Conservation (phyloP, 1,140 invertebrate genomes). For the Oreohelix idahoensis region DNA sequence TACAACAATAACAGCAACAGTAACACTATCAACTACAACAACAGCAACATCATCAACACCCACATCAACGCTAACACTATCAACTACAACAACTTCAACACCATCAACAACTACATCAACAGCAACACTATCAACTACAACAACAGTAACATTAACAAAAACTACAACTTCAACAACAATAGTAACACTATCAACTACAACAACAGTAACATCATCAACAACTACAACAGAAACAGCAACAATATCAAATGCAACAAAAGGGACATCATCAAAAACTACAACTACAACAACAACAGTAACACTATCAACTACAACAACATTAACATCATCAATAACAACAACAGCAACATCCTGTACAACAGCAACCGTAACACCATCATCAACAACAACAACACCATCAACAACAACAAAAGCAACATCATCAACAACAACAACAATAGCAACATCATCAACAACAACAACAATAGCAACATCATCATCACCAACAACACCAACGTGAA, state of each 20-base stretch:
- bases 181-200: background rate
- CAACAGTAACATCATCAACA: background rate
- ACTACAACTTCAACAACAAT: too few relatives aligned
- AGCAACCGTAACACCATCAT: background rate
- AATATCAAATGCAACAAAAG: background rate
- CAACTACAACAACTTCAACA: too few relatives aligned
- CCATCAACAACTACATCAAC: too few relatives aligned
- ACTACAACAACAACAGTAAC: background rate
- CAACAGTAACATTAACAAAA: too few relatives aligned
- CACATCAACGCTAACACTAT: too few relatives aligned
- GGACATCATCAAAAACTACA: background rate
- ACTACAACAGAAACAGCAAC: background rate
- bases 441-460: background rate
- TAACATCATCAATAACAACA: background rate
- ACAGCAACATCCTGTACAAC: background rate
- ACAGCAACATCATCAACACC: too few relatives aligned
- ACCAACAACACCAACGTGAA: too few relatives aligned
- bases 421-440: background rate
- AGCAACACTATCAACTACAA: too few relatives aligned
- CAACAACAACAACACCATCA: background rate
- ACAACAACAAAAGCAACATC: background rate
- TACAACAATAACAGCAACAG: too few relatives aligned
- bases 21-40: background rate
- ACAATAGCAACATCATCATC: slow-evolving; percentile 18
- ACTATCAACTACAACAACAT: background rate